phyloP scores from a whole-genome alignment of 2,113 vertebrate genomes.

The Onychorhynchus coronatus region DNA sequence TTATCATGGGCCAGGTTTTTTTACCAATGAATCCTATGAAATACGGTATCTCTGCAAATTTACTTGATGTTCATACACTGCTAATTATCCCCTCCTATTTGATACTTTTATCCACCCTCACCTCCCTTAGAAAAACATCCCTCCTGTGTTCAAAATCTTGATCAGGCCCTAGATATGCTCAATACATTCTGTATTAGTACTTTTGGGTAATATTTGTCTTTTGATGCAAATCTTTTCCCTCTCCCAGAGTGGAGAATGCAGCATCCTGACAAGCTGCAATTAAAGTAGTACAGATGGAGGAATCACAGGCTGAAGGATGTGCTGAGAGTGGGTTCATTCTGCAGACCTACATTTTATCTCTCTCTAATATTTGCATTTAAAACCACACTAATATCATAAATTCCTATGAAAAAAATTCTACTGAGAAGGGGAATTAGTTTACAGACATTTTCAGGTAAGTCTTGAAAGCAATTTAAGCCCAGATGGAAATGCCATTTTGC shows the following conservation, averaged over 20 bases:
- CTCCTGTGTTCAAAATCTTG: neutral
- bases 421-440: neutral
- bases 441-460: neutral
- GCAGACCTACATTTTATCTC: neutral
- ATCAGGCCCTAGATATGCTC: neutral
- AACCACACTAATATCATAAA: neutral
- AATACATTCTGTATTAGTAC: neutral
- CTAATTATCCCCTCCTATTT: neutral
- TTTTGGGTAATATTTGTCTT: neutral
- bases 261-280: neutral
- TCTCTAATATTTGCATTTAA: neutral
- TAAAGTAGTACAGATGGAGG: neutral
- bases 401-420: neutral
- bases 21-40: neutral
- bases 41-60: neutral
- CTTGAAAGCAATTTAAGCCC: neutral
- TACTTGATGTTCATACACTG: neutral
- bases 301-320: neutral
- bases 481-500: neutral
- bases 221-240: neutral
- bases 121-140: neutral
- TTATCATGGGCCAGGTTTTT: neutral
- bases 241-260: accelerated
- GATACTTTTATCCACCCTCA: neutral
- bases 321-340: neutral